Conservation (phyloP, 2,113 vertebrate species). For the Hyaena hyaena region DNA sequence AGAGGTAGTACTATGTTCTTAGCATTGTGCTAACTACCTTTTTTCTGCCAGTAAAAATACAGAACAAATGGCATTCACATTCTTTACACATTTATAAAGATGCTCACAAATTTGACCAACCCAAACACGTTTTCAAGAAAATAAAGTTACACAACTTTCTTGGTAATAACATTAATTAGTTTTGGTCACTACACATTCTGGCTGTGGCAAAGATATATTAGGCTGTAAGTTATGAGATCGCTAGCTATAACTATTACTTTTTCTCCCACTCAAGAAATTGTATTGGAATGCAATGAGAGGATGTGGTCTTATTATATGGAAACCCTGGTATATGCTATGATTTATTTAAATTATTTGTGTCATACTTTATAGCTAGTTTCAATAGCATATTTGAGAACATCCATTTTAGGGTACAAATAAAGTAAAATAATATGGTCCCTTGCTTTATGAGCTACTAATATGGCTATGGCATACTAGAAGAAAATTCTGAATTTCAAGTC, state of each 20-base stretch:
- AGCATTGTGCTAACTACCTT: not conserved
- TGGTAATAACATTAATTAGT: not conserved
- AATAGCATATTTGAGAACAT: not conserved
- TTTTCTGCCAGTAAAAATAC: slow-evolving; percentile 23
- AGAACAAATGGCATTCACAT: not conserved
- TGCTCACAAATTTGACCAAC: slow-evolving; percentile 21
- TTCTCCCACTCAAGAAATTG: slow-evolving; percentile 8
- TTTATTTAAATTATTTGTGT: slow-evolving; percentile 38
- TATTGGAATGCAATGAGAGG: slow-evolving; percentile 12
- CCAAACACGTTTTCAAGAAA: slow-evolving; percentile 20
- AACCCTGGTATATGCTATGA: slow-evolving; percentile 41
- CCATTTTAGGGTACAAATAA: slow-evolving; percentile 3
- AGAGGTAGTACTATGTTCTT: not conserved
- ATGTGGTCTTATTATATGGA: slow-evolving; percentile 5
- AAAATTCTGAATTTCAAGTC: not conserved
- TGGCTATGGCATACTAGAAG: not conserved
- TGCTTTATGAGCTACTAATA: not conserved
- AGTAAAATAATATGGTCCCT: slow-evolving; percentile 1
- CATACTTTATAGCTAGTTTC: slow-evolving; percentile 31
- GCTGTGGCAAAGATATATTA: not conserved
- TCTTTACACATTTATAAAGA: not conserved
- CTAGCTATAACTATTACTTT: slow-evolving; percentile 47
- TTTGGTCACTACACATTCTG: not conserved
- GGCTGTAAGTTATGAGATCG: not conserved
- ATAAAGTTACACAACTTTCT: slow-evolving; percentile 16